Percentiles rank a stretch among this genome's conserved stretches.
These are phyloP conservation scores for Artemisiospiza belli DNA, from an alignment of 2,113 vertebrate genomes.

Conservation along the genomic window DNA sequence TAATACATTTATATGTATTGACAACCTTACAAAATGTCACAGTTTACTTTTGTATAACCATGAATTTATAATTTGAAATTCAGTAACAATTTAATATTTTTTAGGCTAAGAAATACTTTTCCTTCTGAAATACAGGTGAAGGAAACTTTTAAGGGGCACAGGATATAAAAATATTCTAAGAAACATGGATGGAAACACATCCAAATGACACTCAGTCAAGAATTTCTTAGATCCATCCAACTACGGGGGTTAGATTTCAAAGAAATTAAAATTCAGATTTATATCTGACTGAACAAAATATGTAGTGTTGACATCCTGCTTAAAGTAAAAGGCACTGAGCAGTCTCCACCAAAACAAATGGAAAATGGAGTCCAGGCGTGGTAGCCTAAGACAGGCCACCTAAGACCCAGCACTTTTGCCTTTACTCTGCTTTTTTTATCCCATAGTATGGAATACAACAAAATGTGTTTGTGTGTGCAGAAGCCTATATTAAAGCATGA, in stretches of 20 bases:
- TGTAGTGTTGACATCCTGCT: neutral
- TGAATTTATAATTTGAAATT: neutral
- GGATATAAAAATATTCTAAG: neutral
- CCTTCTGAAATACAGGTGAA: neutral
- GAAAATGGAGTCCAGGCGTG: neutral
- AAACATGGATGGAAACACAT: neutral
- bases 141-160: neutral
- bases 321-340: neutral
- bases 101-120: neutral
- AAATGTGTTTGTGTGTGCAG: neutral
- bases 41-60: neutral
- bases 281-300: slow-evolving; percentile 28
- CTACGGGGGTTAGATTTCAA: neutral
- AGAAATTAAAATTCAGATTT: neutral
- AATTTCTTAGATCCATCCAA: neutral
- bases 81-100: neutral
- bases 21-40: neutral
- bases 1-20: neutral
- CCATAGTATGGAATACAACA: neutral
- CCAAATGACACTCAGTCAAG: neutral
- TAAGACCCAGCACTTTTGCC: neutral
- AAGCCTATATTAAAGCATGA: neutral
- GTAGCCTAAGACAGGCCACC: neutral
- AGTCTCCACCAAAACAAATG: neutral
- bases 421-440: neutral